Percentiles rank a stretch among this genome's conserved stretches.
Conservation (phyloP, 2,888 invertebrate species). For the Noctua janthina region DNA sequence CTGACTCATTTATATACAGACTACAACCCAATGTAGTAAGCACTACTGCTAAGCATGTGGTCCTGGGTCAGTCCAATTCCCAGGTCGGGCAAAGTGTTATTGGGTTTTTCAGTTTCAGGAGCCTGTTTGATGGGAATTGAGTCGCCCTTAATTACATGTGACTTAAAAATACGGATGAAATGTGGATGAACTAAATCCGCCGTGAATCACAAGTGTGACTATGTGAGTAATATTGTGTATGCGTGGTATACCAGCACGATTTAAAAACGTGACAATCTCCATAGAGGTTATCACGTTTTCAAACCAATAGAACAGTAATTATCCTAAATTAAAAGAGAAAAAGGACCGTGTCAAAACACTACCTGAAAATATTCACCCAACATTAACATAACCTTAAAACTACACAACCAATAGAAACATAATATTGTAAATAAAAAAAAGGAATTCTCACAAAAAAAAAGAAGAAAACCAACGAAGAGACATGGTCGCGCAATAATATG, state of each 20-base stretch:
- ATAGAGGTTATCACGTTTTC: too few relatives aligned
- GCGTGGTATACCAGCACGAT: neutral
- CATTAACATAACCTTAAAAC: neutral
- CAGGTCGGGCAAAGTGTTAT: neutral
- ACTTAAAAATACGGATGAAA: neutral
- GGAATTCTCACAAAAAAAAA: constrained; percentile 40
- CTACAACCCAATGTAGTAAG: neutral
- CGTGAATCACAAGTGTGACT: neutral
- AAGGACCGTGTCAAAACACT: neutral
- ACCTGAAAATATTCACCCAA: too few relatives aligned
- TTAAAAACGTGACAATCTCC: neutral
- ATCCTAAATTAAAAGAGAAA: neutral
- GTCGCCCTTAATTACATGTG: neutral
- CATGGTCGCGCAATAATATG: constrained; percentile 68
- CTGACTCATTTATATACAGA: neutral
- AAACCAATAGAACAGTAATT: neutral
- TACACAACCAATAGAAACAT: constrained; percentile 31
- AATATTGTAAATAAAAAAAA: constrained; percentile 52
- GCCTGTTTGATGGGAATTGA: too few relatives aligned
- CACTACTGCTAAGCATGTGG: neutral
- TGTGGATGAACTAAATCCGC: neutral
- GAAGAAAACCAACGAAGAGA: constrained; percentile 44
- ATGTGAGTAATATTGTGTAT: neutral
- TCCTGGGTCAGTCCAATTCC: neutral
- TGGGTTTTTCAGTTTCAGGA: neutral